A percentile compares a stretch with the other conserved stretches of the same genome.
These are phyloP conservation scores for Tenthredo livida DNA, from an alignment of 2,888 invertebrate species.

Conservation along the genomic window DNA sequence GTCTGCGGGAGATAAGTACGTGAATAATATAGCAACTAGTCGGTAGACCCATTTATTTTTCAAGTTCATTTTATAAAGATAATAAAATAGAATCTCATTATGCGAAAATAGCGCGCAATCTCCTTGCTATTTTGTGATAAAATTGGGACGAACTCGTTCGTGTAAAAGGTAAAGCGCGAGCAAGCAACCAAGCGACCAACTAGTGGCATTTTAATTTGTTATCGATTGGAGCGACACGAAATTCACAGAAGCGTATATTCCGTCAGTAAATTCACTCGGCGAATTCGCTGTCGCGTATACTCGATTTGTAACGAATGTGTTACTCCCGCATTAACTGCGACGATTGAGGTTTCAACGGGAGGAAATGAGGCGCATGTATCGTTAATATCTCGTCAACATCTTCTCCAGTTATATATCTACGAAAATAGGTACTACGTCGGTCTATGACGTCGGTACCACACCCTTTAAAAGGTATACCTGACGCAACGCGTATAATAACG, in stretches of 20 bases:
- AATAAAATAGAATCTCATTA: conserved; percentile 20
- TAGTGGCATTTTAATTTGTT: conserved; percentile 51
- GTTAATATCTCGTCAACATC: conserved; percentile 35
- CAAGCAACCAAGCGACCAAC: background rate
- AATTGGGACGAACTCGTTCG: conserved; percentile 10
- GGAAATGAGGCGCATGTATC: conserved; percentile 45
- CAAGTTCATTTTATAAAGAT: background rate
- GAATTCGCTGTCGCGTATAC: background rate
- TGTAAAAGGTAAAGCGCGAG: background rate
- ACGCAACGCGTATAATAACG: background rate
- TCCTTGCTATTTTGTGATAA: conserved; percentile 8
- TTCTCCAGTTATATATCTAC: background rate
- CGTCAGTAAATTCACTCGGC: background rate
- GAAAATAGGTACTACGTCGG: background rate
- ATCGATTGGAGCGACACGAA: conserved; percentile 47
- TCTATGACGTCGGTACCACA: background rate
- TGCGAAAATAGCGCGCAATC: background rate
- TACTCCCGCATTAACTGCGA: conserved; percentile 23
- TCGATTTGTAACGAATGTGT: conserved; percentile 20
- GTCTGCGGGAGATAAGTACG: conserved; percentile 14
- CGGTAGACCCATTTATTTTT: background rate
- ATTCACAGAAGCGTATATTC: conserved; percentile 47
- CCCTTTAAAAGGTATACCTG: background rate
- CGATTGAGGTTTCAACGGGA: conserved; percentile 38
- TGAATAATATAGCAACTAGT: conserved; percentile 2